Evolutionary conservation across 2,113 vertebrate species (phyloP).

Genomic region (Otus sunia): DNA sequence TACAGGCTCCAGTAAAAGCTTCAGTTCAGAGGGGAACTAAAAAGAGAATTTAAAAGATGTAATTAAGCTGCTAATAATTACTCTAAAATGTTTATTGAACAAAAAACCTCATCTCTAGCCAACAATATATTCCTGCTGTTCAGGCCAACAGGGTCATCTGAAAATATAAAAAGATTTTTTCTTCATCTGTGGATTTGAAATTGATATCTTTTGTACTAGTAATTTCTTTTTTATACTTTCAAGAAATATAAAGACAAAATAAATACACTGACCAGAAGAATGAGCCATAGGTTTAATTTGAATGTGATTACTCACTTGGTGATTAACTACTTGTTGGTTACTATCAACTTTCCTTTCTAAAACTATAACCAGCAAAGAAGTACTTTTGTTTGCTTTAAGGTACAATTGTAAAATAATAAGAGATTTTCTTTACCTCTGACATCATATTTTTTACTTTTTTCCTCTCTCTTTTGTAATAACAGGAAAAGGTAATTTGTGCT

Average conservation of each 20-base stretch:
- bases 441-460: not conserved
- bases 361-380: not conserved
- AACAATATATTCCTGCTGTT: not conserved
- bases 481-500: not conserved
- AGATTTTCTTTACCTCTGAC: not conserved
- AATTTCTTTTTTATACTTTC: not conserved
- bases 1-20: not conserved
- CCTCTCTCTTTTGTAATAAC: not conserved
- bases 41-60: not conserved
- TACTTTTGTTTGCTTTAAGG: not conserved
- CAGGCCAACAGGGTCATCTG: not conserved
- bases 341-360: not conserved
- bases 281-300: not conserved
- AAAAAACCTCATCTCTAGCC: not conserved
- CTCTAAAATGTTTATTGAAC: not conserved
- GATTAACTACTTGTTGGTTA: not conserved
- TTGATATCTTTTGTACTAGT: not conserved
- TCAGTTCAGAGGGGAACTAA: constrained; percentile 1
- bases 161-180: not conserved
- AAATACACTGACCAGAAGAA: not conserved
- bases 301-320: not conserved
- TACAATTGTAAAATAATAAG: not conserved
- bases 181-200: not conserved
- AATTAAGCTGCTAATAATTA: constrained; percentile 45
- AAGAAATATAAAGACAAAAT: not conserved